Evolutionary conservation across 1,140 invertebrate species (phyloP).

Genomic region (Adelges cooleyi): DNA sequence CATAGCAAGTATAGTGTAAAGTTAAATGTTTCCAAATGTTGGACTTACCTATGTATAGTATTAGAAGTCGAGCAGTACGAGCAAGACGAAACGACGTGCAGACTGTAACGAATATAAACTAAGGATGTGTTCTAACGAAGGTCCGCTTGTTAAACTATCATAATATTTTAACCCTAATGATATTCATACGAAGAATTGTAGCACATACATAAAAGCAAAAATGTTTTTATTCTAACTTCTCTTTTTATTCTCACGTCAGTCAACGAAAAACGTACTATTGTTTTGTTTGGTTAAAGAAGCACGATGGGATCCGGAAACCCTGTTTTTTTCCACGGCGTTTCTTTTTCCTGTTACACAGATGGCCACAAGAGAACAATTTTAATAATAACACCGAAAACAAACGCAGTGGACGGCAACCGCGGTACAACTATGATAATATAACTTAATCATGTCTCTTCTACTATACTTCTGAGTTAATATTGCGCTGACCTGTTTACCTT

Average conservation of each 20-base stretch:
- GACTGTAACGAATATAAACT: not conserved
- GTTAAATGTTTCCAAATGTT: too few species aligned
- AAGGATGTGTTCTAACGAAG: not conserved
- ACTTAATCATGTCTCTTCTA: too few species aligned
- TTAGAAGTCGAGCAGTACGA: too few species aligned
- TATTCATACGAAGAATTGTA: not conserved
- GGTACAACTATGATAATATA: not conserved
- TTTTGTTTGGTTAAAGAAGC: not conserved
- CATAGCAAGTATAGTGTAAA: too few species aligned
- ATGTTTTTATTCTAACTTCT: not conserved
- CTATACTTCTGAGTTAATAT: too few species aligned
- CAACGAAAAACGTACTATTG: slow-evolving; percentile 8
- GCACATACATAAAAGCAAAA: not conserved
- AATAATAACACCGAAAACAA: not conserved
- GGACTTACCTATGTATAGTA: too few species aligned
- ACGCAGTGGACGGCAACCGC: slow-evolving; percentile 1
- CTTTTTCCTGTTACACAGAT: slow-evolving; percentile 1
- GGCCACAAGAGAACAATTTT: not conserved
- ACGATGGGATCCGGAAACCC: slow-evolving; percentile 16
- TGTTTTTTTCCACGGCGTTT: not conserved
- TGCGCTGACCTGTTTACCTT: not conserved
- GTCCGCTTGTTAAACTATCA: not conserved
- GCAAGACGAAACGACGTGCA: not conserved
- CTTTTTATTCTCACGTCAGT: not conserved
- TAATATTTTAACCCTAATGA: slow-evolving; percentile 12